These are phyloP conservation scores for Agriopis marginaria DNA, from an alignment of 2,888 invertebrate genomes.

Conservation along the genomic window DNA sequence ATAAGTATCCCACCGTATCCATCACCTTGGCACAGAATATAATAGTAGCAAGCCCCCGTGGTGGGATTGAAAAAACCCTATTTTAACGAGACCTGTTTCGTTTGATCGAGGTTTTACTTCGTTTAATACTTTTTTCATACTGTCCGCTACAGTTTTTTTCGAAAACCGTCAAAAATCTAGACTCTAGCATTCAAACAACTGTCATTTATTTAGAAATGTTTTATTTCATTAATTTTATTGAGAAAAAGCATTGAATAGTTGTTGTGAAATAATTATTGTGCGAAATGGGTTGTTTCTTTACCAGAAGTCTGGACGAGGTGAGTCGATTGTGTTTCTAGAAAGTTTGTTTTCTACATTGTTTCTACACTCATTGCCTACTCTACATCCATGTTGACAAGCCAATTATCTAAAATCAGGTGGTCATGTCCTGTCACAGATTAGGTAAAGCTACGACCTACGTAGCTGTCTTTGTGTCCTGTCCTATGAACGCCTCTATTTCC, in stretches of 20 bases:
- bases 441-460: too few relatives aligned
- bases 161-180: constrained; percentile 76
- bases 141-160: constrained; percentile 55
- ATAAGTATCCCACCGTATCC: background rate
- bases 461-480: too few relatives aligned
- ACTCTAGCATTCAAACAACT: constrained; percentile 70
- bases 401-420: too few relatives aligned
- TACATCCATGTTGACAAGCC: background rate
- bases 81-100: background rate
- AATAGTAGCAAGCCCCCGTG: background rate
- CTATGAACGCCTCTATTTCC: too few relatives aligned
- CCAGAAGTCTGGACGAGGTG: constrained; percentile 66
- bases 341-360: background rate
- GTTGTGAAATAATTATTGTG: constrained; percentile 49
- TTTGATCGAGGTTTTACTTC: too few relatives aligned
- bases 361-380: background rate
- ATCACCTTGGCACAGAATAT: background rate
- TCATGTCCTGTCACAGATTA: too few relatives aligned
- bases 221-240: constrained; percentile 69
- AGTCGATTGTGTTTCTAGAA: background rate
- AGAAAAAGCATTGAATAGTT: constrained; percentile 57
- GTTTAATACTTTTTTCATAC: constrained; percentile 27
- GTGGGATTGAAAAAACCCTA: background rate
- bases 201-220: constrained; percentile 79
- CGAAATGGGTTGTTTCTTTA: constrained; percentile 78